Percentiles rank a stretch among this genome's conserved stretches.
Evolutionary conservation across 2,113 vertebrate species (phyloP).

Genomic region (Chionis minor): DNA sequence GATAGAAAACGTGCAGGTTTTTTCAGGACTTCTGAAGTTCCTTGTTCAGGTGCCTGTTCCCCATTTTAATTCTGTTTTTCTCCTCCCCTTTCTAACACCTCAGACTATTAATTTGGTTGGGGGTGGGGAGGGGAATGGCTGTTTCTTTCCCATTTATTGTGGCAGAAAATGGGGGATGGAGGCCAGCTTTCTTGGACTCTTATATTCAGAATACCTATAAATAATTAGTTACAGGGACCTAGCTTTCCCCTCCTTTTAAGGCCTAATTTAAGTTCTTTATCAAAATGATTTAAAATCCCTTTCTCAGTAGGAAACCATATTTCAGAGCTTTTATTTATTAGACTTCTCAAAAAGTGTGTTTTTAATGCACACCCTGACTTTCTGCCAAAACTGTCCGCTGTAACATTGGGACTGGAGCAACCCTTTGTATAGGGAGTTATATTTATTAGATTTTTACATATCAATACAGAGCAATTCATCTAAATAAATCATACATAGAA

Average conservation of each 20-base stretch:
- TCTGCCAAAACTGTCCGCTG: slow-evolving; percentile 77
- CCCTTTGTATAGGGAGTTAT: slow-evolving; percentile 66
- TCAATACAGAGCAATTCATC: slow-evolving; percentile 73
- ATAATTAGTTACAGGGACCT: slow-evolving; percentile 75
- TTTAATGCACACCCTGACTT: slow-evolving; percentile 85
- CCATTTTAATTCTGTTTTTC: neutral
- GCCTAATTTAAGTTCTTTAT: slow-evolving; percentile 80
- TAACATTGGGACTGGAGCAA: slow-evolving; percentile 63
- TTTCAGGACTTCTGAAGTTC: neutral
- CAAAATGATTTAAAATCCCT: slow-evolving; percentile 83
- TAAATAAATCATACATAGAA: slow-evolving; percentile 75
- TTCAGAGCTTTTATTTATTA: slow-evolving; percentile 84
- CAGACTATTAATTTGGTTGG: neutral
- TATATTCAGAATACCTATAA: slow-evolving; percentile 77
- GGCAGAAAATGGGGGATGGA: slow-evolving; percentile 10
- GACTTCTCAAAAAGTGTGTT: slow-evolving; percentile 77
- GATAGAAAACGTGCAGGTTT: neutral
- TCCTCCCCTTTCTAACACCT: neutral
- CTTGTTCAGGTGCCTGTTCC: neutral
- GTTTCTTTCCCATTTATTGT: neutral
- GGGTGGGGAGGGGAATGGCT: neutral
- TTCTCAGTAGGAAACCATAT: slow-evolving; percentile 76
- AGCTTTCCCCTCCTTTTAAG: slow-evolving; percentile 66
- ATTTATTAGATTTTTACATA: slow-evolving; percentile 80
- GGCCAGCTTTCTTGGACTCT: slow-evolving; percentile 46